Percentiles rank a stretch among this genome's conserved stretches.
These are phyloP conservation scores for Zaprionus nigranus DNA, from an alignment of 1,140 invertebrate species.

Conservation along the genomic window DNA sequence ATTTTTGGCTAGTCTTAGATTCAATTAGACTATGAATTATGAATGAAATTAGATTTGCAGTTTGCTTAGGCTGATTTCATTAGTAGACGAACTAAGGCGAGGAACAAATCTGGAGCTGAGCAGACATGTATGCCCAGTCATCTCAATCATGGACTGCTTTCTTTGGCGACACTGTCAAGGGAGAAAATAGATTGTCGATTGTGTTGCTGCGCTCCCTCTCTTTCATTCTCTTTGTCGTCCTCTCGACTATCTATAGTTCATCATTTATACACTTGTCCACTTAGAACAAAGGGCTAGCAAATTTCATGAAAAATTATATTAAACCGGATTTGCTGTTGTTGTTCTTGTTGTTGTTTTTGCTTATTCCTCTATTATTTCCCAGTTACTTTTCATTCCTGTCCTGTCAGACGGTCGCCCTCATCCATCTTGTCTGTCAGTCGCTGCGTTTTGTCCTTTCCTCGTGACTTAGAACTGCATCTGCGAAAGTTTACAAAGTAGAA, in stretches of 20 bases:
- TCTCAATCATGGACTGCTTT: not conserved
- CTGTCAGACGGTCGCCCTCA: slow-evolving; percentile 55
- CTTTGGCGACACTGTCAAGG: not conserved
- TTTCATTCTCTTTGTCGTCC: not conserved
- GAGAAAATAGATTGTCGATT: slow-evolving; percentile 10
- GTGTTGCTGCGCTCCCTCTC: not conserved
- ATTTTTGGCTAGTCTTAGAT: no score
- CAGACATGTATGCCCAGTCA: not conserved
- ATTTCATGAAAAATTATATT: slow-evolving; percentile 69
- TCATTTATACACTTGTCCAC: slow-evolving; percentile 25
- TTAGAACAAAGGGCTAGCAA: slow-evolving; percentile 32
- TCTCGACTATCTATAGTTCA: not conserved
- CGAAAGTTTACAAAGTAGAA: slow-evolving; percentile 36
- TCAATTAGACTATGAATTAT: not conserved
- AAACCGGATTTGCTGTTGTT: slow-evolving; percentile 48
- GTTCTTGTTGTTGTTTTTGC: slow-evolving; percentile 4
- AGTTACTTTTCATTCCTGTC: slow-evolving; percentile 46
- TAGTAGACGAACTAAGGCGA: not conserved
- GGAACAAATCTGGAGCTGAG: not conserved
- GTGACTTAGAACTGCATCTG: slow-evolving; percentile 56
- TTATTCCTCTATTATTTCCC: slow-evolving; percentile 57
- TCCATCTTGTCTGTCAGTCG: slow-evolving; percentile 16
- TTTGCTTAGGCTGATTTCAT: not conserved
- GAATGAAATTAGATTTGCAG: slow-evolving; percentile 2
- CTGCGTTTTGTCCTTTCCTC: slow-evolving; percentile 46